These are phyloP conservation scores for Amblyopsis hoosieri DNA, from an alignment of 2,797 vertebrate species.

Conservation along the genomic window DNA sequence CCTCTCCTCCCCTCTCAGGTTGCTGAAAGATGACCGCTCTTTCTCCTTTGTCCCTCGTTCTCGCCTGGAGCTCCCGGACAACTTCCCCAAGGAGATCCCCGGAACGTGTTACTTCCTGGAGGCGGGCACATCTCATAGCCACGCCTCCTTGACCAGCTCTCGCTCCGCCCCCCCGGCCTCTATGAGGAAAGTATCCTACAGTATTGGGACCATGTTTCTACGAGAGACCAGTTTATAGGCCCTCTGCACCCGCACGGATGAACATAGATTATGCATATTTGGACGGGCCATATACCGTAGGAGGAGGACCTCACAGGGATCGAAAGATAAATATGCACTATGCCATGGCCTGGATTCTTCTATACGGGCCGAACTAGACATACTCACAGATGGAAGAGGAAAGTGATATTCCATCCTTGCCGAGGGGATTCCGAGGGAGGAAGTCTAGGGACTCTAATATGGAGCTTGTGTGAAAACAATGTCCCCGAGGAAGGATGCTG, in stretches of 20 bases:
- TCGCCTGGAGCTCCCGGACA: constrained; percentile 95
- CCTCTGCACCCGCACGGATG: constrained; percentile 1
- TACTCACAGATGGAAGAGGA: constrained; percentile 26
- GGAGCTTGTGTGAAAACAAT: constrained; percentile 11
- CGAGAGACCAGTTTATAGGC: constrained; percentile 97
- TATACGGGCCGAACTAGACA: constrained; percentile 28
- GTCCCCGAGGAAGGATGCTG: constrained; percentile 29
- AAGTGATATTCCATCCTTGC: constrained; percentile 35
- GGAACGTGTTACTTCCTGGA: constrained; percentile 98
- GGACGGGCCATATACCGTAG: constrained; percentile 26
- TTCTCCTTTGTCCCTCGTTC: constrained; percentile 95
- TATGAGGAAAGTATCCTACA: constrained; percentile 96
- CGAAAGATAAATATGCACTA: constrained; percentile 54
- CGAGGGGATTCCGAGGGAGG: constrained; percentile 24
- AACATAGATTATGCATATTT: constrained; percentile 24
- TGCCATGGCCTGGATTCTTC: constrained; percentile 44
- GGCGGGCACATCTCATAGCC: constrained; percentile 89
- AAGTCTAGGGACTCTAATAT: constrained; percentile 25
- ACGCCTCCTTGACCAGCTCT: constrained; percentile 77
- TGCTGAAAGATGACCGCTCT: constrained; percentile 91
- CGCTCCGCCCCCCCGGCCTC: constrained; percentile 87
- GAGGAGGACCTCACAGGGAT: constrained; percentile 27
- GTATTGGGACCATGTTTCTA: constrained; percentile 99
- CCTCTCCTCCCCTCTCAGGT: constrained; percentile 65
- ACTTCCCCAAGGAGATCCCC: constrained; percentile 97